Evolutionary conservation across 1,140 invertebrate species (phyloP).

Genomic region (Ephestia elutella): DNA sequence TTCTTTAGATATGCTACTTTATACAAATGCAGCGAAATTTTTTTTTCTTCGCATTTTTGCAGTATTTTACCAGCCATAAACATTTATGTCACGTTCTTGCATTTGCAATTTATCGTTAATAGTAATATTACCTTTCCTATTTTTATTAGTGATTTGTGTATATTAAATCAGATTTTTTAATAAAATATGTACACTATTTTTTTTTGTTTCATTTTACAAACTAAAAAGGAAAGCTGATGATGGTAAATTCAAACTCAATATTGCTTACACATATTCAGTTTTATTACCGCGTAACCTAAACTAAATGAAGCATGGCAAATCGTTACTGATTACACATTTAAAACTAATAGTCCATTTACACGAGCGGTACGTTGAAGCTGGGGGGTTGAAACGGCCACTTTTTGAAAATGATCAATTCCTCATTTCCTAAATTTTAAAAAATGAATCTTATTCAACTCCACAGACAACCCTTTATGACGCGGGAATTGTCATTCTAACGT

Average conservation of each 20-base stretch:
- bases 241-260: conserved; percentile 16
- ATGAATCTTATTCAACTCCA: no score
- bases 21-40: no score
- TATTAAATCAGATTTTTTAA: neutral
- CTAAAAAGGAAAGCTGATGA: neutral
- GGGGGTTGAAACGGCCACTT: neutral
- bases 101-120: no score
- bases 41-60: no score
- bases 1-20: neutral
- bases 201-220: conserved; percentile 8
- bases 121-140: no score
- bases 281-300: conserved; percentile 32
- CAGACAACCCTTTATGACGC: no score
- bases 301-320: conserved; percentile 32
- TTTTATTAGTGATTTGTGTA: neutral
- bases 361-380: conserved; percentile 5
- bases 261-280: conserved; percentile 37
- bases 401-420: no score
- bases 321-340: conserved; percentile 19
- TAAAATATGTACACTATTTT: conserved; percentile 7
- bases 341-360: neutral
- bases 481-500: no score
- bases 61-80: no score
- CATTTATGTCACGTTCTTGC: no score
- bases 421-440: no score